Conservation (phyloP, 2,113 vertebrate genomes). For the Microcebus murinus region DNA sequence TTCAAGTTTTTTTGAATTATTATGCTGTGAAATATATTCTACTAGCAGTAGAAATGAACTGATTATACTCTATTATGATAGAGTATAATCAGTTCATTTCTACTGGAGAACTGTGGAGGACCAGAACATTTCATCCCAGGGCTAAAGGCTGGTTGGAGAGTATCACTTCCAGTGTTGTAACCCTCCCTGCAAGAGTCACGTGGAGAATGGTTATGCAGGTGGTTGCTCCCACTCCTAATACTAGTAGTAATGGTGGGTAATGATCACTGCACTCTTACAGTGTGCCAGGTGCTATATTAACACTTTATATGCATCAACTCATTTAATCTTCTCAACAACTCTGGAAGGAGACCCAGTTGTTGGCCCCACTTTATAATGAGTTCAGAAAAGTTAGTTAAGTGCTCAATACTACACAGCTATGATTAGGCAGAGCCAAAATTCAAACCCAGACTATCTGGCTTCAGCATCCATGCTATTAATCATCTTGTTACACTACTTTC, state of each 20-base stretch:
- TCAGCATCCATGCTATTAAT: background rate
- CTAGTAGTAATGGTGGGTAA: background rate
- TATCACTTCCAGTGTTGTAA: background rate
- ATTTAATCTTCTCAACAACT: background rate
- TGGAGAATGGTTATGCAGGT: background rate
- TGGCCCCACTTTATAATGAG: slow-evolving; percentile 29
- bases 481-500: background rate
- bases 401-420: background rate
- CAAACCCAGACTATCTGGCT: background rate
- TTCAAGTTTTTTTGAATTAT: slow-evolving; percentile 1
- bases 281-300: background rate
- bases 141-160: background rate
- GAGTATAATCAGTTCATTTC: no score
- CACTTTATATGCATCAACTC: background rate
- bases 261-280: background rate
- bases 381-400: background rate
- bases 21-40: background rate
- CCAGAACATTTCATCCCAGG: background rate
- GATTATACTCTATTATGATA: background rate
- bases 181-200: background rate
- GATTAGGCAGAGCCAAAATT: background rate
- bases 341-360: background rate
- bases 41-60: background rate
- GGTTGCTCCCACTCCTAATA: background rate
- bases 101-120: background rate